A percentile compares a stretch with the other conserved stretches of the same genome.
Conservation (phyloP, 2,797 vertebrate species). For the Oryzias dopingdopingensis region DNA sequence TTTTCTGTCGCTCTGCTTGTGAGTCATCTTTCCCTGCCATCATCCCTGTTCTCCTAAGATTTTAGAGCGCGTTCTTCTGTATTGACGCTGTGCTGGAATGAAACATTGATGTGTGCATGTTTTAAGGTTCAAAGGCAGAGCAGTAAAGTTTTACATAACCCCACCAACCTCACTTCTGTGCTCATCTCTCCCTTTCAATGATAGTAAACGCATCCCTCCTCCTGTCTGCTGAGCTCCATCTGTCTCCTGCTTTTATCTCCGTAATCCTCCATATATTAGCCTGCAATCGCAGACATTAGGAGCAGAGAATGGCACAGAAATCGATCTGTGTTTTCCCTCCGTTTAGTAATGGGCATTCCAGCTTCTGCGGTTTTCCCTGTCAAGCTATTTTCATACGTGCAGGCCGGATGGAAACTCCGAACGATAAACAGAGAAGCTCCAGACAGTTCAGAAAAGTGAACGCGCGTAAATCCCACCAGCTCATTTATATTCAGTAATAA, state of each 20-base stretch:
- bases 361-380: slow-evolving; percentile 45
- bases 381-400: slow-evolving; percentile 52
- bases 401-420: slow-evolving; percentile 28
- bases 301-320: slow-evolving; percentile 32
- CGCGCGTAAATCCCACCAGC: not conserved
- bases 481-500: no score
- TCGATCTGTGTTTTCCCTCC: slow-evolving; percentile 50
- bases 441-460: not conserved
- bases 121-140: slow-evolving; percentile 33
- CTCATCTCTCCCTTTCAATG: slow-evolving; percentile 18
- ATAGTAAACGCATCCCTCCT: not conserved
- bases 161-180: slow-evolving; percentile 12
- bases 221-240: not conserved
- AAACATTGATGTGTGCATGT: slow-evolving; percentile 35
- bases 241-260: slow-evolving; percentile 10
- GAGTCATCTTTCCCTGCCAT: slow-evolving; percentile 30
- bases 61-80: slow-evolving; percentile 29
- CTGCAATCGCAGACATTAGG: slow-evolving; percentile 61
- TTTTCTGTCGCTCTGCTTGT: slow-evolving; percentile 34
- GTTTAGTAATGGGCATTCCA: slow-evolving; percentile 61
- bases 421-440: slow-evolving; percentile 10
- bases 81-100: slow-evolving; percentile 30
- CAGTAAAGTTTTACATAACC: slow-evolving; percentile 27
- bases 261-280: slow-evolving; percentile 20
- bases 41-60: slow-evolving; percentile 10